phyloP scores from a whole-genome alignment of 2,797 vertebrate genomes.

The Psittacula echo region DNA sequence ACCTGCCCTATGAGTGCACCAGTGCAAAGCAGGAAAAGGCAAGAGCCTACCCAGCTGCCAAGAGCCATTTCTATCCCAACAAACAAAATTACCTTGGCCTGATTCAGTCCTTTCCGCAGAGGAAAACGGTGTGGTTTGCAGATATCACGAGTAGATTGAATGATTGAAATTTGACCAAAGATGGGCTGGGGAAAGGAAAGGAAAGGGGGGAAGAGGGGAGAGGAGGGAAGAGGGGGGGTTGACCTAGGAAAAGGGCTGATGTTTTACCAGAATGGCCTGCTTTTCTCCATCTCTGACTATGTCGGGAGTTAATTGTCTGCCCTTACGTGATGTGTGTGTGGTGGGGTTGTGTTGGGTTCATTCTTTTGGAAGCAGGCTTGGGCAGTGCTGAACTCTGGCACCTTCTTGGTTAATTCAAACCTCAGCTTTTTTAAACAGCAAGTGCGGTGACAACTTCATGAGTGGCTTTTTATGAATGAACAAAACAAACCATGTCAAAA shows the following conservation, averaged over 20 bases:
- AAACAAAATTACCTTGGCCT: neutral
- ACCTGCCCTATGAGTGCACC: neutral
- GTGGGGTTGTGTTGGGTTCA: neutral
- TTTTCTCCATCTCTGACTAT: neutral
- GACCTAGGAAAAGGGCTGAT: neutral
- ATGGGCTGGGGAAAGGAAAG: neutral
- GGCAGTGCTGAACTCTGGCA: neutral
- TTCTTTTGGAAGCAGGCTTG: neutral
- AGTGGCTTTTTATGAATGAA: neutral
- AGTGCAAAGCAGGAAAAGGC: neutral
- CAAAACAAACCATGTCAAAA: neutral
- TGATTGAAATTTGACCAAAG: neutral
- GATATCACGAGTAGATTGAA: neutral
- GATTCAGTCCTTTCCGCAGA: neutral
- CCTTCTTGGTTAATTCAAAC: neutral
- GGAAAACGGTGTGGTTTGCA: neutral
- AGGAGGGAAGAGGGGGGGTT: fast-evolving
- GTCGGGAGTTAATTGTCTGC: neutral
- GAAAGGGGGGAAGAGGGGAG: fast-evolving
- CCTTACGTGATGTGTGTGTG: no score
- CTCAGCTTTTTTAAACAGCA: neutral
- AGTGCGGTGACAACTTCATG: neutral
- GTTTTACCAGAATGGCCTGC: neutral
- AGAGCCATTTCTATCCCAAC: neutral
- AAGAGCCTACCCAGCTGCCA: neutral